Evolutionary conservation across 2,797 vertebrate species (phyloP).

Genomic region (Hydrophis major): DNA sequence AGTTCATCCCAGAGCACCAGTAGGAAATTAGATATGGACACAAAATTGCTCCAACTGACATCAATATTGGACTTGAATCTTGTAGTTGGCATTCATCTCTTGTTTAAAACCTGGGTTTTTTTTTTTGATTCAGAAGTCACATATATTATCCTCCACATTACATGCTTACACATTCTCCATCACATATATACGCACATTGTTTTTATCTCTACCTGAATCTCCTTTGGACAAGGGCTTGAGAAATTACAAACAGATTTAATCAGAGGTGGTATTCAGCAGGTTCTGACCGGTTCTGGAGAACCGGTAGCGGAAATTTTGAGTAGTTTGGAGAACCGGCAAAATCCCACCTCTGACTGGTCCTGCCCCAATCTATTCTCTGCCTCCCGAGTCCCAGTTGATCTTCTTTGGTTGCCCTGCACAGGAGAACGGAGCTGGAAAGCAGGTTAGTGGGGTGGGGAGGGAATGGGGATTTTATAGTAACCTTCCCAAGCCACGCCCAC

Average conservation of each 20-base stretch:
- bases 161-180: not conserved
- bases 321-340: too few species aligned
- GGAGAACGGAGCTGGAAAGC: too few species aligned
- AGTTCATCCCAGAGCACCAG: not conserved
- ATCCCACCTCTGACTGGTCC: too few species aligned
- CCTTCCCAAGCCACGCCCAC: too few species aligned
- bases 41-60: not conserved
- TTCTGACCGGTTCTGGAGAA: too few species aligned
- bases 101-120: not conserved
- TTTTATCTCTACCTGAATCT: not conserved
- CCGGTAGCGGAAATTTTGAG: too few species aligned
- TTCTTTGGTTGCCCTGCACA: too few species aligned
- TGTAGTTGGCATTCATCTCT: not conserved
- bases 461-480: too few species aligned
- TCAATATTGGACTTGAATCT: not conserved
- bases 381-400: too few species aligned
- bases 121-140: not conserved
- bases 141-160: not conserved
- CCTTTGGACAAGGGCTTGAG: not conserved
- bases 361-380: too few species aligned
- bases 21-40: not conserved
- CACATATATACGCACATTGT: not conserved
- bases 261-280: too few species aligned
- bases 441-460: too few species aligned
- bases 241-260: not conserved